Evolutionary conservation across 2,113 vertebrate species (phyloP).

Genomic region (Romanogobio albipinnatus): DNA sequence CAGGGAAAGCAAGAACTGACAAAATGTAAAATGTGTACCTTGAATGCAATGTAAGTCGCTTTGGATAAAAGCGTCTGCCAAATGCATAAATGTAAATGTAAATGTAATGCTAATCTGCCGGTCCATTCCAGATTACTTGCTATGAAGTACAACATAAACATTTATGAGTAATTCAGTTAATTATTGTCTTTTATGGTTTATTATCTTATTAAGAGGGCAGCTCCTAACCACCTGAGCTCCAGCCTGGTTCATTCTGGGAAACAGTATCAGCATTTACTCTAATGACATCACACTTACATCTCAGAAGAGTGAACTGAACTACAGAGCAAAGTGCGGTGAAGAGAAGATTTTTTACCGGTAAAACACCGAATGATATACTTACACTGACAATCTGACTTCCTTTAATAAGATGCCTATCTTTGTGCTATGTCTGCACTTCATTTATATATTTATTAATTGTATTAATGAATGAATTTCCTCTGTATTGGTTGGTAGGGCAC

Average conservation of each 20-base stretch:
- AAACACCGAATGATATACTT: neutral
- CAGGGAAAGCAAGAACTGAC: no score
- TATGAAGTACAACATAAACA: no score
- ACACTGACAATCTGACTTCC: neutral
- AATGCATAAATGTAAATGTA: no score
- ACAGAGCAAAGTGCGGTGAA: neutral
- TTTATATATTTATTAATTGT: neutral
- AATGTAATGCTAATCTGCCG: no score
- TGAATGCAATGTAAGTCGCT: no score
- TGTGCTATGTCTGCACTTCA: neutral
- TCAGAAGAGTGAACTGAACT: neutral
- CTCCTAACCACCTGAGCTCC: neutral
- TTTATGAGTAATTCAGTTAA: no score
- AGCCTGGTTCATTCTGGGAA: neutral
- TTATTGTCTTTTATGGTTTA: no score
- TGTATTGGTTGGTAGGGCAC: neutral
- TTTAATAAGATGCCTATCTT: neutral
- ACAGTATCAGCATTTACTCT: neutral
- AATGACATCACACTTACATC: neutral
- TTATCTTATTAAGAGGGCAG: neutral
- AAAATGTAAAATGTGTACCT: no score
- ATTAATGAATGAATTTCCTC: neutral
- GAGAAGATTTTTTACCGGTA: neutral
- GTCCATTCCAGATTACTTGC: no score
- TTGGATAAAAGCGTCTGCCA: no score